Percentiles rank a stretch among this genome's conserved stretches.
These are phyloP conservation scores for Adineta ricciae DNA, from an alignment of 2,888 invertebrate genomes.

Conservation along the genomic window DNA sequence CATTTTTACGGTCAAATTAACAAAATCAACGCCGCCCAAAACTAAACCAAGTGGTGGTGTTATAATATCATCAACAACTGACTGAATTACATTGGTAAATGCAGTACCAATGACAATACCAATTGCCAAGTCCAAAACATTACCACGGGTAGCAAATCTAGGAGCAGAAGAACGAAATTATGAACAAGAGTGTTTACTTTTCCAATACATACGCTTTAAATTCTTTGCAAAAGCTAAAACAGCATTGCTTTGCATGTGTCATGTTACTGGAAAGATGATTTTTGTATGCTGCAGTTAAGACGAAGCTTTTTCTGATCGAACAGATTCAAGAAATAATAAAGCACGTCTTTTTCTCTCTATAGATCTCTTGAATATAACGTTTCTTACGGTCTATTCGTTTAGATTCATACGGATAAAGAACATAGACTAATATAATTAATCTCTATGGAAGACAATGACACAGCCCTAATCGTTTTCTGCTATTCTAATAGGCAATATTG, in stretches of 20 bases:
- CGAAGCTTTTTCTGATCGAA: neutral
- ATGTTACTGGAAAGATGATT: neutral
- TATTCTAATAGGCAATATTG: neutral
- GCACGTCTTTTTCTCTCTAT: neutral
- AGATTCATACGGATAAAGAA: neutral
- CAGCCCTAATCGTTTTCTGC: neutral
- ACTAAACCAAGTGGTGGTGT: neutral
- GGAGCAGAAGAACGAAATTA: too few relatives aligned
- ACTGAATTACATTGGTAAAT: neutral
- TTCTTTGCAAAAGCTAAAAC: neutral
- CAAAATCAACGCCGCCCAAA: constrained; percentile 10
- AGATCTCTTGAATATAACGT: neutral
- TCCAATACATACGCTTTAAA: neutral
- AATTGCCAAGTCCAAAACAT: neutral
- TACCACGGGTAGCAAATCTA: neutral
- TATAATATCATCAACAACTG: constrained; percentile 1
- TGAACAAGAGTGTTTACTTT: neutral
- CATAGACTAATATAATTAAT: neutral
- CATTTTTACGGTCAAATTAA: neutral
- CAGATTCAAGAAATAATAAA: neutral
- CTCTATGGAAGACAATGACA: neutral
- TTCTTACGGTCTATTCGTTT: neutral
- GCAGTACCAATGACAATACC: neutral
- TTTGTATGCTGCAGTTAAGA: neutral
- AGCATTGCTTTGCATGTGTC: neutral